Evolutionary conservation across 2,113 vertebrate species (phyloP).

Genomic region (Otocyon megalotis): DNA sequence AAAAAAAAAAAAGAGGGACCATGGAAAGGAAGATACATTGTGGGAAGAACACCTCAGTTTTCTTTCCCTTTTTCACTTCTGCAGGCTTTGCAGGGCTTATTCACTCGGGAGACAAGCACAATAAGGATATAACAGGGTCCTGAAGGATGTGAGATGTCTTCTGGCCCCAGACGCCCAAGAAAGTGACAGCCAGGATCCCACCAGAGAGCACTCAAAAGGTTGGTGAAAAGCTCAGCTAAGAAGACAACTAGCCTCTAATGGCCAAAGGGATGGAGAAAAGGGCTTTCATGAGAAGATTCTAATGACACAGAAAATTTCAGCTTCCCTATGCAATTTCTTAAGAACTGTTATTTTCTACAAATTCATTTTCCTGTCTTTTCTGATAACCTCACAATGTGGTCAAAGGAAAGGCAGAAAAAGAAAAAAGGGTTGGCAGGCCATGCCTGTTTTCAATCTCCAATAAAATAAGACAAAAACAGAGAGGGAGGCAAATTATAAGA

Average conservation of each 20-base stretch:
- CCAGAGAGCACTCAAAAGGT: background rate
- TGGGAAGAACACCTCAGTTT: background rate
- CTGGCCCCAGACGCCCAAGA: background rate
- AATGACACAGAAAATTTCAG: background rate
- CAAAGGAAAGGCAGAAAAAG: conserved; percentile 5
- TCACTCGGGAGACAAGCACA: background rate
- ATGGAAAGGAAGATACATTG: background rate
- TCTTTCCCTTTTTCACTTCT: background rate
- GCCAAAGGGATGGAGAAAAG: background rate
- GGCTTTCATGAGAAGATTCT: background rate
- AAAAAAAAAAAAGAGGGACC: background rate
- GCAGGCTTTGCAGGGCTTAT: background rate
- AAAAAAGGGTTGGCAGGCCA: background rate
- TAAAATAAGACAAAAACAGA: background rate
- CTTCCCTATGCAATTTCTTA: background rate
- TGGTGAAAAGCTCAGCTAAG: background rate
- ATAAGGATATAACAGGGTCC: background rate
- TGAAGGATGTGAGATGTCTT: background rate
- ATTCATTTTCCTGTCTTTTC: background rate
- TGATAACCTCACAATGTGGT: conserved; percentile 8
- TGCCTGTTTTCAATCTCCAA: background rate
- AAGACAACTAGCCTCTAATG: background rate
- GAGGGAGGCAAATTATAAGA: background rate
- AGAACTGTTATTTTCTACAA: conserved; percentile 16
- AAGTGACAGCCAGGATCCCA: background rate